These are phyloP conservation scores for Venturia canescens DNA, from an alignment of 1,140 invertebrate genomes.

Conservation along the genomic window DNA sequence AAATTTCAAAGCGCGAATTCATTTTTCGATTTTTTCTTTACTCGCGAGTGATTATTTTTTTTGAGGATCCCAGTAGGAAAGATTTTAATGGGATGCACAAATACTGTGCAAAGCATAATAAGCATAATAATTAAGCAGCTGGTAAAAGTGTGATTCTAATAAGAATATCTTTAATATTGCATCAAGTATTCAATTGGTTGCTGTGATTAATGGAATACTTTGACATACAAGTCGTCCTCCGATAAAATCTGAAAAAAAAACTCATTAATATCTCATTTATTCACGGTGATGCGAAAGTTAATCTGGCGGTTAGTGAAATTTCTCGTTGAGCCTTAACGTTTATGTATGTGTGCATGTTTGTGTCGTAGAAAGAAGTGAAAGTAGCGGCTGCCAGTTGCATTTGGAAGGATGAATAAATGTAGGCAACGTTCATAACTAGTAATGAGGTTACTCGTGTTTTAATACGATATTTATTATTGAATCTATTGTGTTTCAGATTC, in stretches of 20 bases:
- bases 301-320: slow-evolving; percentile 38
- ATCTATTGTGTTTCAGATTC: slow-evolving; percentile 69
- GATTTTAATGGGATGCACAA: no score
- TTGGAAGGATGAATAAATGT: slow-evolving; percentile 30
- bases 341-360: not conserved
- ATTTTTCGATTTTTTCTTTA: no score
- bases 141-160: not conserved
- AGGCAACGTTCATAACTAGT: slow-evolving; percentile 16
- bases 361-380: slow-evolving; percentile 39
- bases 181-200: not conserved
- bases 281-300: slow-evolving; percentile 29
- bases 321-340: slow-evolving; percentile 24
- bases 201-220: slow-evolving; percentile 20
- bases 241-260: slow-evolving; percentile 22
- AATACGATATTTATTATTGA: slow-evolving; percentile 22
- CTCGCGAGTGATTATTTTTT: no score
- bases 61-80: no score
- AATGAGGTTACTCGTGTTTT: slow-evolving; percentile 27
- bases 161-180: slow-evolving; percentile 7
- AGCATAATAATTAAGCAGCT: not conserved
- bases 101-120: not conserved
- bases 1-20: no score
- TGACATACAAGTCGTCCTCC: not conserved
- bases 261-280: slow-evolving; percentile 42
- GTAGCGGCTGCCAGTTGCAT: slow-evolving; percentile 20